phyloP scores from a whole-genome alignment of 2,888 invertebrate genomes.

The Brassicogethes aeneus region DNA sequence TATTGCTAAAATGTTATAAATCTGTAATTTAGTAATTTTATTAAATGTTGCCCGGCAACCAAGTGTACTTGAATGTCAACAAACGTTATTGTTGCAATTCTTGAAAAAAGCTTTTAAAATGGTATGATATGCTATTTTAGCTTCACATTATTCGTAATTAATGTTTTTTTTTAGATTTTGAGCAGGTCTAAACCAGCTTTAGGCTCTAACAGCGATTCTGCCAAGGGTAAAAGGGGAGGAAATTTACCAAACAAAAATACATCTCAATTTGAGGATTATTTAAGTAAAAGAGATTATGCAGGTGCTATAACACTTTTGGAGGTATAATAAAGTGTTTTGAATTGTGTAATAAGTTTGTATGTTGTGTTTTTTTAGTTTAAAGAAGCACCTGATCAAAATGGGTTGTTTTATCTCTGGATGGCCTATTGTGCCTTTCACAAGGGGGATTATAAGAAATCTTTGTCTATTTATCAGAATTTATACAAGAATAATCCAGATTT shows the following conservation, averaged over 20 bases:
- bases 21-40: too few relatives aligned
- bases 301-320: conserved; percentile 90
- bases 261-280: conserved; percentile 84
- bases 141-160: too few relatives aligned
- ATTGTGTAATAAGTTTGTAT: conserved; percentile 6
- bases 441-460: conserved; percentile 81
- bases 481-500: conserved; percentile 45
- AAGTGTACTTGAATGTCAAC: too few relatives aligned
- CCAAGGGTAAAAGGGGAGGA: conserved; percentile 22
- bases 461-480: conserved; percentile 59
- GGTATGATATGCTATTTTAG: neutral
- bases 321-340: too few relatives aligned
- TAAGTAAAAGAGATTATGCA: conserved; percentile 83
- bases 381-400: conserved; percentile 43
- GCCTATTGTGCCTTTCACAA: conserved; percentile 95
- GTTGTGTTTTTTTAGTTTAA: conserved; percentile 48
- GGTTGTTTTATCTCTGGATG: conserved; percentile 71
- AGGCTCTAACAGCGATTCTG: conserved; percentile 39
- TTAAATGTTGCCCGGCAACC: too few relatives aligned
- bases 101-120: too few relatives aligned
- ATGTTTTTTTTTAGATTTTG: conserved; percentile 54
- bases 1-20: too few relatives aligned
- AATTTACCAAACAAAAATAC: conserved; percentile 42
- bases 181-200: conserved; percentile 75
- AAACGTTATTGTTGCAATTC: too few relatives aligned